A percentile compares a stretch with the other conserved stretches of the same genome.
phyloP scores from a whole-genome alignment of 2,797 vertebrate species.

The Brachyrhaphis roseni region DNA sequence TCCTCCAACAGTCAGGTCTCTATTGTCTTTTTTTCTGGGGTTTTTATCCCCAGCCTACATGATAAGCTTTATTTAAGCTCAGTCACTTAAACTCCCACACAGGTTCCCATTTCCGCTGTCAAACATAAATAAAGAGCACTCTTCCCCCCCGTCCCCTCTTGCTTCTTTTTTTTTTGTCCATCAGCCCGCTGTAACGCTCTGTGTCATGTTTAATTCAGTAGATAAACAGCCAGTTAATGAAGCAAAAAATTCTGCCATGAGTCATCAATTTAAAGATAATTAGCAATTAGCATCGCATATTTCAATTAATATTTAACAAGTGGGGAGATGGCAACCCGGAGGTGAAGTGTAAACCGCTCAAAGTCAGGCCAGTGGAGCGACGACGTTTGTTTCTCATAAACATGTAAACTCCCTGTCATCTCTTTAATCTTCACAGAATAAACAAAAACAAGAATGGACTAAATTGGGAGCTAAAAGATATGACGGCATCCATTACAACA shows the following conservation, averaged over 20 bases:
- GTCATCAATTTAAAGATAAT: constrained; percentile 71
- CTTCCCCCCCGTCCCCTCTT: neutral
- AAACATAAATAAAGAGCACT: constrained; percentile 4
- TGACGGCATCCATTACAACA: neutral
- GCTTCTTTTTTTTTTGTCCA: neutral
- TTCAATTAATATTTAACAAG: constrained; percentile 65
- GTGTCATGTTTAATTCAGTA: constrained; percentile 69
- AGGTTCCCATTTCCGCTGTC: constrained; percentile 3
- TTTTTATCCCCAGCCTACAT: neutral
- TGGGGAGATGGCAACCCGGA: constrained; percentile 35
- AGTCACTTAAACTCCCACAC: constrained; percentile 1
- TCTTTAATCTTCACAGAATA: neutral
- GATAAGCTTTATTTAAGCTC: constrained; percentile 4
- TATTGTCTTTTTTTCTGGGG: constrained; percentile 21
- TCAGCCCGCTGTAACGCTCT: constrained; percentile 34
- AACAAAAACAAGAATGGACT: neutral
- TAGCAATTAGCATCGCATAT: constrained; percentile 66
- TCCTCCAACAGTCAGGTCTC: constrained; percentile 9
- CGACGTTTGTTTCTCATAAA: constrained; percentile 22
- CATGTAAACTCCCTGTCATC: constrained; percentile 16
- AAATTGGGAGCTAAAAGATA: neutral
- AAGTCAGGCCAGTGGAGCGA: constrained; percentile 24
- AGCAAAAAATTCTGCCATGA: constrained; percentile 54
- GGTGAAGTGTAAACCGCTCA: constrained; percentile 57
- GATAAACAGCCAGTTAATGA: constrained; percentile 68